Conservation (phyloP, 1,140 invertebrate genomes). For the Lethrus apterus region DNA sequence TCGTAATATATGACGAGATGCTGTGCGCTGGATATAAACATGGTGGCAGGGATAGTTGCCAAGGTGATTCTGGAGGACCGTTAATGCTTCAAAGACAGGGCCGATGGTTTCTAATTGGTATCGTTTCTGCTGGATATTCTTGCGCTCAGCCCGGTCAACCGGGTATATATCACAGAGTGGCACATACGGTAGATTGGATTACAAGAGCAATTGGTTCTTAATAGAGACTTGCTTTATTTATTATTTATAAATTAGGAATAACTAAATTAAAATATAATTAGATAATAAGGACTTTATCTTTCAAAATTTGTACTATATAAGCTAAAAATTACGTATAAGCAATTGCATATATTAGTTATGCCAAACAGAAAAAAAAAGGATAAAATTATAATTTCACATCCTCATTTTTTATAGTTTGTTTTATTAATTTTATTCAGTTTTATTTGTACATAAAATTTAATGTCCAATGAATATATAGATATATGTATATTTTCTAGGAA, state of each 20-base stretch:
- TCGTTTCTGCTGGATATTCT: conserved; percentile 89
- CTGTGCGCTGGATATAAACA: conserved; percentile 90
- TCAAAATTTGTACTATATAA: not conserved
- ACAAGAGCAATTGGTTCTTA: conserved; percentile 36
- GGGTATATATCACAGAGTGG: conserved; percentile 89
- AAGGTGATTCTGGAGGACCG: conserved; percentile 76
- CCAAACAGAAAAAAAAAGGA: not conserved
- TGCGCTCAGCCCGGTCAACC: conserved; percentile 87
- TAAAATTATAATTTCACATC: too few species aligned
- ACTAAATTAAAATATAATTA: conserved; percentile 1
- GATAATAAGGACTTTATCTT: not conserved
- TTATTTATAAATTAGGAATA: not conserved
- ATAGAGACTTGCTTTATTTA: not conserved
- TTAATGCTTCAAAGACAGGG: conserved; percentile 80
- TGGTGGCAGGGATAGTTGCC: conserved; percentile 79
- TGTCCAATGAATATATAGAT: too few species aligned
- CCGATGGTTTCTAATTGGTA: conserved; percentile 82
- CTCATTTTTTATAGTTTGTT: too few species aligned
- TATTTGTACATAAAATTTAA: too few species aligned
- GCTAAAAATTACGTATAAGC: not conserved
- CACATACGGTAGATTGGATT: conserved; percentile 92
- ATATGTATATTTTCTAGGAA: too few species aligned
- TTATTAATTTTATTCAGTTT: too few species aligned
- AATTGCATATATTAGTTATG: not conserved
- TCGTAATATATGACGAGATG: conserved; percentile 94